phyloP scores from a whole-genome alignment of 2,797 vertebrate species.

The Gambusia yucatana region DNA sequence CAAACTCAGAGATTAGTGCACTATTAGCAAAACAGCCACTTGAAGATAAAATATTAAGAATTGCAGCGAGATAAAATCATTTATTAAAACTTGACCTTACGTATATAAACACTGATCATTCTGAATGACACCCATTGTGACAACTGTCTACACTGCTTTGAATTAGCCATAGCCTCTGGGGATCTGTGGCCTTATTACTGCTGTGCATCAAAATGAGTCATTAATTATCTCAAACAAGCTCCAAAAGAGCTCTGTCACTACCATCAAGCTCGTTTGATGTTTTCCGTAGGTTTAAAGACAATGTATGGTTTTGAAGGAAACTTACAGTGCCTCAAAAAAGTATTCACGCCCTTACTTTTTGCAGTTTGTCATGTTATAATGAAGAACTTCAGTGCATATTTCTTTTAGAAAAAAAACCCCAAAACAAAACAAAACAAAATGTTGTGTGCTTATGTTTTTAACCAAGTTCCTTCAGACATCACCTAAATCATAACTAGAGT shows the following conservation, averaged over 20 bases:
- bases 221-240: conserved; percentile 55
- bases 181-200: conserved; percentile 69
- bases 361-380: background rate
- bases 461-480: background rate
- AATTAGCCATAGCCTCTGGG: conserved; percentile 64
- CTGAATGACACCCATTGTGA: conserved; percentile 67
- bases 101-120: conserved; percentile 53
- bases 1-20: conserved; percentile 52
- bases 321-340: background rate
- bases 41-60: conserved; percentile 33
- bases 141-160: conserved; percentile 61
- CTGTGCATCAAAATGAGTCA: conserved; percentile 64
- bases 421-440: background rate
- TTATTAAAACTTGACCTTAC: conserved; percentile 63
- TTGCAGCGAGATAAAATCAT: conserved; percentile 35
- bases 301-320: background rate
- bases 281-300: conserved; percentile 4
- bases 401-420: background rate
- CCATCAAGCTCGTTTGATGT: conserved; percentile 13
- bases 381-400: background rate
- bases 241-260: conserved; percentile 41
- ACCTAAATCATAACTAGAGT: background rate
- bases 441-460: background rate
- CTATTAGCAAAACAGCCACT: conserved; percentile 38
- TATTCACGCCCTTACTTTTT: background rate